Evolutionary conservation across 1,140 invertebrate species (phyloP).

Genomic region (Geopemphigus sp.): DNA sequence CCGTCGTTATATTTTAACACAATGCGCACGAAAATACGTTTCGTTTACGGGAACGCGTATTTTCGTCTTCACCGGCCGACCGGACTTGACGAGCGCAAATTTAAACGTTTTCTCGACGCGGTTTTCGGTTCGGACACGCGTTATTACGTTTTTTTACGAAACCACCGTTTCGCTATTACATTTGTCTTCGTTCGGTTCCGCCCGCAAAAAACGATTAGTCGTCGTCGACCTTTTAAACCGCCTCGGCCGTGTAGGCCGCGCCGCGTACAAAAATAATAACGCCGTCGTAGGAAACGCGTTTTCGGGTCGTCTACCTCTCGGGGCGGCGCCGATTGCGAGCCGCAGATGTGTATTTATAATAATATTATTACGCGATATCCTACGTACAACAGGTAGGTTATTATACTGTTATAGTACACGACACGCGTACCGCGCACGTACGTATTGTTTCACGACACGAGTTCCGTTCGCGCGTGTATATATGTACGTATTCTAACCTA

Average conservation of each 20-base stretch:
- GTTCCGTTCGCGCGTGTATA: background rate
- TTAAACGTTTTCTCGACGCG: no score
- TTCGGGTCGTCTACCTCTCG: conserved; percentile 35
- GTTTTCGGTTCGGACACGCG: no score
- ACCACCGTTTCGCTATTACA: no score
- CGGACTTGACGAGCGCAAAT: no score
- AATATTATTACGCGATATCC: background rate
- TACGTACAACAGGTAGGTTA: background rate
- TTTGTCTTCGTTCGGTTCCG: no score
- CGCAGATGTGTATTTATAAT: background rate
- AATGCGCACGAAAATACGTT: no score
- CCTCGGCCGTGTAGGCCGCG: background rate
- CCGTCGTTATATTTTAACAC: no score
- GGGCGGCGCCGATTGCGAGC: background rate
- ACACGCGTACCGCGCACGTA: background rate
- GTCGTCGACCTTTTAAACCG: background rate
- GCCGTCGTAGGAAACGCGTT: background rate
- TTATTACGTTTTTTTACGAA: no score
- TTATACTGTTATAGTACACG: background rate
- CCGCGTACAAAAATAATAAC: background rate
- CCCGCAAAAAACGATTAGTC: background rate
- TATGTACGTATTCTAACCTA: background rate
- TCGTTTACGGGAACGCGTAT: no score
- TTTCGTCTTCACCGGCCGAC: no score
- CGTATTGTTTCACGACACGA: background rate